Evolutionary conservation across 2,113 vertebrate genomes (phyloP), one percentile per base, ranked within the genome.

Genomic region (Solea solea): DNA sequence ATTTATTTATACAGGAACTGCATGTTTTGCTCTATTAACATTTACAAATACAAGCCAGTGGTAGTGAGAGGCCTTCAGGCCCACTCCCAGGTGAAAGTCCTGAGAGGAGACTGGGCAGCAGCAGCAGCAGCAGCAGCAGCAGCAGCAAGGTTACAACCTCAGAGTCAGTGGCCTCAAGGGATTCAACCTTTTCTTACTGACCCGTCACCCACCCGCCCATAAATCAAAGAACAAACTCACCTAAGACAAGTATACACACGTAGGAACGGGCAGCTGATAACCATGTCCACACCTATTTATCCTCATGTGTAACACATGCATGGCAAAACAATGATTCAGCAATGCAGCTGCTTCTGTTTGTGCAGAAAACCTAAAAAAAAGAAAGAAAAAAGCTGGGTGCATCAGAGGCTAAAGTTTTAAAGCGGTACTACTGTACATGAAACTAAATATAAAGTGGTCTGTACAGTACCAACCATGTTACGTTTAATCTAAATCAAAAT

Each of bases 131-230:
- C 71, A 66, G 67, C 67, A 69, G 14, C 25, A 14, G 42, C 42
- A 11, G 42, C 42, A 15, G 49, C 15, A 50, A 67, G 75, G 60
- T 78, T 80, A 76, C 42, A 88, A 58, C 52, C 64, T 48, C 12
- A 76, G 64, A 77, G 60, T 72, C 63, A 70, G 69, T 55, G 59
- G 64, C 89, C 85, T 77, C 46, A 56, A 75, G 86, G 78, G 73
- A 81, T 71, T 21, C 21, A 49, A 27, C 27, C 59, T 65, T 74
- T 73, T 69, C 71, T 75, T 14, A 69, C 55, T 90, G 89, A 90
- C 85, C 89, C 45, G 9, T 82, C 70, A 84, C 69, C 49, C 75
- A 73, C 9, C 58, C 46, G 25, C 54, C 64, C 66, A 84, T 88
- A 53, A 88, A 82, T 86, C 83, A 89, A 39, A 51, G 61, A 65